Evolutionary conservation across 2,113 vertebrate species (phyloP).

Genomic region (Rhinoderma darwinii): DNA sequence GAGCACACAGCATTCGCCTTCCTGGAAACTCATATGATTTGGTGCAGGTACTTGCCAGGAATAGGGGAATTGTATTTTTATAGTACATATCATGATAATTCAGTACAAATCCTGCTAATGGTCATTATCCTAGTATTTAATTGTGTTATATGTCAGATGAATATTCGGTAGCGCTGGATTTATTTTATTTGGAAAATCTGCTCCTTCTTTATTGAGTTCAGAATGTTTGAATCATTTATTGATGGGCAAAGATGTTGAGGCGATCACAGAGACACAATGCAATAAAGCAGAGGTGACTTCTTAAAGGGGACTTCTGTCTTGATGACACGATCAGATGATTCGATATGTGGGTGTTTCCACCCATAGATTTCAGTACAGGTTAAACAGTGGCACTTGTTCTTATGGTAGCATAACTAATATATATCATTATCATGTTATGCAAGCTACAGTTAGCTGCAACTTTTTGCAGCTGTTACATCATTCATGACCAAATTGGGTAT

Average conservation of each 20-base stretch:
- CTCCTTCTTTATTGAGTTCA: background rate
- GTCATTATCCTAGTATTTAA: slow-evolving; percentile 17
- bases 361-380: no score
- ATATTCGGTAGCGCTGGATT: background rate
- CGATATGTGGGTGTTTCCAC: no score
- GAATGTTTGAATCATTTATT: background rate
- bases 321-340: no score
- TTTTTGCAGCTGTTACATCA: no score
- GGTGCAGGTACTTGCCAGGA: slow-evolving; percentile 35
- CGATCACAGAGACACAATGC: background rate
- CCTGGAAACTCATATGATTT: slow-evolving; percentile 11
- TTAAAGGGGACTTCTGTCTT: background rate
- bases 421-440: no score
- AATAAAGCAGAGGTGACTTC: background rate
- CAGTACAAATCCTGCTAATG: slow-evolving; percentile 28
- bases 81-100: slow-evolving; percentile 1
- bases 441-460: no score
- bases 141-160: slow-evolving; percentile 10
- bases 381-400: no score
- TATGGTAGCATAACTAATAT: no score
- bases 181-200: slow-evolving; percentile 11
- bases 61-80: slow-evolving; percentile 3
- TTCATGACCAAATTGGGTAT: no score
- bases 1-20: background rate
- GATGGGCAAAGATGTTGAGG: background rate